phyloP scores from a whole-genome alignment of 2,797 vertebrate genomes.

The Clangula hyemalis region DNA sequence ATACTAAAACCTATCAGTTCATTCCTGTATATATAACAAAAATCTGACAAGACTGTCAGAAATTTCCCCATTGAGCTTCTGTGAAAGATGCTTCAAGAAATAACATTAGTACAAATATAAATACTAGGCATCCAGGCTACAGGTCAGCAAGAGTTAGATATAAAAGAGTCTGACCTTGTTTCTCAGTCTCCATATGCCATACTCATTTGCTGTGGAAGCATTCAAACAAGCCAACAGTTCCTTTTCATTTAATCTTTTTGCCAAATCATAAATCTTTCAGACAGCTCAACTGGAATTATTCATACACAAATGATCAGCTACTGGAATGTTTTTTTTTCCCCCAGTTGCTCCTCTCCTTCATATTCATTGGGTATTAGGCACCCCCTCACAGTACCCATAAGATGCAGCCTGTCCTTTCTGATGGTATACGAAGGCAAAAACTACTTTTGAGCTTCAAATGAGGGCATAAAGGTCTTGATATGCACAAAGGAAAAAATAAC shows the following conservation, averaged over 20 bases:
- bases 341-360: background rate
- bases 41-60: background rate
- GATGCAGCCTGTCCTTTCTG: background rate
- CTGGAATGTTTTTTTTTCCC: background rate
- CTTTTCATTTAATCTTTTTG: slow-evolving; percentile 53
- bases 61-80: background rate
- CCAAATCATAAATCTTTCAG: slow-evolving; percentile 55
- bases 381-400: background rate
- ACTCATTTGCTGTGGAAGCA: background rate
- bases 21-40: background rate
- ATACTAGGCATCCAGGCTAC: background rate
- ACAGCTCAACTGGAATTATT: slow-evolving; percentile 36
- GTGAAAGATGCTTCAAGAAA: slow-evolving; percentile 25
- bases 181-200: slow-evolving; percentile 10
- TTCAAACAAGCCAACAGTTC: slow-evolving; percentile 41
- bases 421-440: background rate
- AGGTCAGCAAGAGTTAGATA: slow-evolving; percentile 22
- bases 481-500: background rate
- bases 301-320: background rate
- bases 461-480: background rate
- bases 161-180: slow-evolving; percentile 22
- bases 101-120: background rate
- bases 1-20: background rate
- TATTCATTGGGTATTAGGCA: background rate
- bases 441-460: background rate